A percentile compares a stretch with the other conserved stretches of the same genome.
Evolutionary conservation across 2,113 vertebrate genomes (phyloP).

Genomic region (Hippoglossus stenolepis): DNA sequence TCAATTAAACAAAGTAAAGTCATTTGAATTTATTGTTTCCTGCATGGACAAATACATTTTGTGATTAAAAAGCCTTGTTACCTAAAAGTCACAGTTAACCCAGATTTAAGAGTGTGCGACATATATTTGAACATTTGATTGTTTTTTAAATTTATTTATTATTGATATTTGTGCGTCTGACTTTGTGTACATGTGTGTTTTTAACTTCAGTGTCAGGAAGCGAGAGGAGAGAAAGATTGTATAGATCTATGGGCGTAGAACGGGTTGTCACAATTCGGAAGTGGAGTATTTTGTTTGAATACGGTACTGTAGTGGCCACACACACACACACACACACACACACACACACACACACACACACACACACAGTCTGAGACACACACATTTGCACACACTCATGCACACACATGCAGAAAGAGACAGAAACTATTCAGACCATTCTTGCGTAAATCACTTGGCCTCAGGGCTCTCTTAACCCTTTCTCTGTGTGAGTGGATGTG

Average conservation of each 20-base stretch:
- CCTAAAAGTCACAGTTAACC: neutral
- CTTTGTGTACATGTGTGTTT: neutral
- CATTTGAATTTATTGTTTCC: neutral
- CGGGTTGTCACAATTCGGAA: neutral
- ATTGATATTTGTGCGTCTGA: neutral
- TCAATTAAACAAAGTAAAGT: neutral
- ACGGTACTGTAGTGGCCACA: slow-evolving; percentile 14
- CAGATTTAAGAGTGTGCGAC: neutral
- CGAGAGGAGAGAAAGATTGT: neutral
- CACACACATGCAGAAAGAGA: slow-evolving; percentile 60
- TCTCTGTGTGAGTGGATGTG: slow-evolving; percentile 56
- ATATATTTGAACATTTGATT: neutral
- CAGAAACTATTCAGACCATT: slow-evolving; percentile 73
- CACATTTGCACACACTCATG: slow-evolving; percentile 19
- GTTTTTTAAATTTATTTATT: neutral
- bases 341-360: slow-evolving; percentile 15
- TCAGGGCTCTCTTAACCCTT: slow-evolving; percentile 81
- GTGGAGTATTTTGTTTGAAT: slow-evolving; percentile 30
- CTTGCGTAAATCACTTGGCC: slow-evolving; percentile 81
- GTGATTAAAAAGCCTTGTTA: too few species aligned
- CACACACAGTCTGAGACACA: neutral
- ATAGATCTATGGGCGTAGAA: neutral
- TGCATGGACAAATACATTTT: neutral
- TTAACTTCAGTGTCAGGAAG: neutral
- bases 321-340: slow-evolving; percentile 26